Conservation (phyloP, 2,888 invertebrate species). For the Bruchidius siliquastri region DNA sequence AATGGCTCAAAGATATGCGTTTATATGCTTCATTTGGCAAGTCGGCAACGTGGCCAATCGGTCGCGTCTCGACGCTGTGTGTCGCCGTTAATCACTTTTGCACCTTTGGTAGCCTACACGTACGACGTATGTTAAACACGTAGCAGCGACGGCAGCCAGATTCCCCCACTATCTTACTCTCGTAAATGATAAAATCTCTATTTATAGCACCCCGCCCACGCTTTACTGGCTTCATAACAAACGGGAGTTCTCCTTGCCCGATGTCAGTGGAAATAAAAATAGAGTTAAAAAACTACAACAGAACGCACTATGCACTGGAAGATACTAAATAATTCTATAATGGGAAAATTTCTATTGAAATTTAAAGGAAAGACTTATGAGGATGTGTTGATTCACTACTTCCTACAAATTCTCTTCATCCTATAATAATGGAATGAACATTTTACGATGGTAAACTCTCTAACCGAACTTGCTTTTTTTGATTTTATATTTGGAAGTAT, state of each 20-base stretch:
- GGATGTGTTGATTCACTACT: no score
- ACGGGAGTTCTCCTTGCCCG: background rate
- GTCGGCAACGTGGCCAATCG: background rate
- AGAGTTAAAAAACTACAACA: background rate
- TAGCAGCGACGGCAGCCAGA: background rate
- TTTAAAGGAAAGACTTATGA: no score
- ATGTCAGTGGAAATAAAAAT: background rate
- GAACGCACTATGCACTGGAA: no score
- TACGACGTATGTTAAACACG: background rate
- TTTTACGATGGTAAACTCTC: no score
- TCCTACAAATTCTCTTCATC: no score
- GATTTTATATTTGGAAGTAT: no score
- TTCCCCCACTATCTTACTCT: background rate
- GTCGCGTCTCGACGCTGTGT: background rate
- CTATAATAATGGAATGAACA: no score
- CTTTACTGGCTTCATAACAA: background rate
- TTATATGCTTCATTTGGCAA: background rate
- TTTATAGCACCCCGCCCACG: background rate
- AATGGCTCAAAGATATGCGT: background rate
- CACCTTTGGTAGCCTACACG: background rate
- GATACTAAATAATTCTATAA: no score
- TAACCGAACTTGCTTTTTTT: no score
- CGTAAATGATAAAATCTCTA: background rate
- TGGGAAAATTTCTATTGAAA: no score
- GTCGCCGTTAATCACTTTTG: background rate